Conservation (phyloP, 2,888 invertebrate species). For the Hyalella azteca region DNA sequence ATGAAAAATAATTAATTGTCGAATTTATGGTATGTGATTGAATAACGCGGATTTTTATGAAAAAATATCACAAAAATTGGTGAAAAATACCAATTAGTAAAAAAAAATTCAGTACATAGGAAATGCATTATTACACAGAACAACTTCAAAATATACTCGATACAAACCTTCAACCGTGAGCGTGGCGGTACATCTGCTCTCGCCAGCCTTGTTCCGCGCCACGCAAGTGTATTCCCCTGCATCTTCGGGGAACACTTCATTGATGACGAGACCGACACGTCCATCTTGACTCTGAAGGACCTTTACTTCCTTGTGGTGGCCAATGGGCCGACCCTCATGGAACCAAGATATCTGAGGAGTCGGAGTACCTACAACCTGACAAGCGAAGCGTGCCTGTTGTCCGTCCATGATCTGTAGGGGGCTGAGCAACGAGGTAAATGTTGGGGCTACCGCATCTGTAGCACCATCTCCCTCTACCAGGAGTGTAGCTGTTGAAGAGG, state of each 20-base stretch:
- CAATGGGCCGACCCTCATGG: conserved; percentile 76
- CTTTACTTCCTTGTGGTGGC: conserved; percentile 73
- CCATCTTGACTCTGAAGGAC: conserved; percentile 77
- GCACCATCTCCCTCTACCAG: conserved; percentile 57
- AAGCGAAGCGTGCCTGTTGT: conserved; percentile 77
- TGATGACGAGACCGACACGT: conserved; percentile 78
- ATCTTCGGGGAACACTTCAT: conserved; percentile 90
- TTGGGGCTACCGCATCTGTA: conserved; percentile 69
- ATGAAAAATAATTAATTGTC: no score
- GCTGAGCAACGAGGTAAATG: conserved; percentile 71
- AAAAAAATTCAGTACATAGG: no score
- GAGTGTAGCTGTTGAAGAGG: conserved; percentile 78
- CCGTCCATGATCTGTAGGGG: conserved; percentile 87
- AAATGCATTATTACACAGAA: no score
- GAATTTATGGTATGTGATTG: no score
- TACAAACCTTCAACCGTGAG: conserved; percentile 87
- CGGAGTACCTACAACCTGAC: conserved; percentile 82
- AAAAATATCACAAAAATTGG: no score
- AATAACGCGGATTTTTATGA: no score
- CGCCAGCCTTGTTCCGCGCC: conserved; percentile 83
- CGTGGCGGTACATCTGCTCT: conserved; percentile 76
- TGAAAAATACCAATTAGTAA: no score
- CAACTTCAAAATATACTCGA: no score
- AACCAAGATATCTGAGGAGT: conserved; percentile 79
- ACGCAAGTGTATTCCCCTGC: conserved; percentile 83